Evolutionary conservation across 2,797 vertebrate genomes (phyloP).

Genomic region (Taeniopygia guttata): DNA sequence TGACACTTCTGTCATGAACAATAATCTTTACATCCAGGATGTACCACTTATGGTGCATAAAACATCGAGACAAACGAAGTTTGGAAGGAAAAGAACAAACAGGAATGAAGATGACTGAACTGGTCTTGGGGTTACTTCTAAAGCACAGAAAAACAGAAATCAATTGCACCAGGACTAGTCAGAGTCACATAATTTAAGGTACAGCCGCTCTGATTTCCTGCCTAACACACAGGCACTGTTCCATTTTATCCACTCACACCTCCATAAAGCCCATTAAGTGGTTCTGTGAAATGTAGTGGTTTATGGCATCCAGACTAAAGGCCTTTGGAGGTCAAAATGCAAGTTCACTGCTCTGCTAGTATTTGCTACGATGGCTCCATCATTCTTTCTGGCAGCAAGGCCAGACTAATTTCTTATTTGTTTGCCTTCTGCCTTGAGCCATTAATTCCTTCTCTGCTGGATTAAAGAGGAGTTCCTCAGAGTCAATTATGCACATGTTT

Average conservation of each 20-base stretch:
- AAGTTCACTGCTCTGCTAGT: not conserved
- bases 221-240: not conserved
- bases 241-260: constrained; percentile 10
- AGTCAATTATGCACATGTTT: not conserved
- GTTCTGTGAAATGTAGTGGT: constrained; percentile 21
- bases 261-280: constrained; percentile 24
- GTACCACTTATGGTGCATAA: not conserved
- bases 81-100: not conserved
- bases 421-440: constrained; percentile 49
- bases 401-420: constrained; percentile 46
- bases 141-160: constrained; percentile 4
- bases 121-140: not conserved
- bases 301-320: constrained; percentile 10
- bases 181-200: not conserved
- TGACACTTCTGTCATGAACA: not conserved
- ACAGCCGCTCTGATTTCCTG: not conserved
- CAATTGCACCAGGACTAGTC: not conserved
- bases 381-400: constrained; percentile 13
- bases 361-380: not conserved
- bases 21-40: not conserved
- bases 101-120: not conserved
- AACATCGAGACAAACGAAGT: not conserved
- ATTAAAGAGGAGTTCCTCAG: constrained; percentile 28
- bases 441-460: constrained; percentile 40
- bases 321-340: not conserved